These are phyloP conservation scores for Drosophila oshimai DNA, from an alignment of 1,140 invertebrate genomes.

Conservation along the genomic window DNA sequence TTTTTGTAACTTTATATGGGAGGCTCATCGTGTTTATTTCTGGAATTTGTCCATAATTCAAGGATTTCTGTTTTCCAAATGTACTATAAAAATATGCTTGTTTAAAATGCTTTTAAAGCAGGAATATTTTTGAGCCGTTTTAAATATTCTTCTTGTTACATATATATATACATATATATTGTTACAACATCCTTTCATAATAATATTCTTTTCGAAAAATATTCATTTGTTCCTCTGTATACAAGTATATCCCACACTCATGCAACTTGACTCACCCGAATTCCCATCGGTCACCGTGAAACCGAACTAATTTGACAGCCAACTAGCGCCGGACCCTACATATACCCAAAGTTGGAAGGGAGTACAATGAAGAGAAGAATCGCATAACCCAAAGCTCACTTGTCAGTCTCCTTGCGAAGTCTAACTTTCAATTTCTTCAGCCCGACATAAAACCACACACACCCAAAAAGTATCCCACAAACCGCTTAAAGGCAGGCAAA, in stretches of 20 bases:
- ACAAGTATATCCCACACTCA: neutral
- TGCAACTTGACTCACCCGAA: slow-evolving; percentile 18
- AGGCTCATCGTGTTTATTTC: no score
- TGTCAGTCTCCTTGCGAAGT: slow-evolving; percentile 45
- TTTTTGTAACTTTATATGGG: no score
- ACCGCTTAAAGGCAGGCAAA: slow-evolving; percentile 8
- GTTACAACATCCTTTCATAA: neutral
- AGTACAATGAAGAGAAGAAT: slow-evolving; percentile 11
- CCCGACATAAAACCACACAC: slow-evolving; percentile 1
- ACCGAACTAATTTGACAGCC: slow-evolving; percentile 72
- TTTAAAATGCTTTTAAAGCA: no score
- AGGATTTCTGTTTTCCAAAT: no score
- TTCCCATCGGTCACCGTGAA: slow-evolving; percentile 58
- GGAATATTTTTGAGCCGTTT: no score
- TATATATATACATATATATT: no score
- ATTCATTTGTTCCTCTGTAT: neutral
- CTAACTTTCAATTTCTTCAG: slow-evolving; percentile 63
- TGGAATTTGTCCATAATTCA: no score
- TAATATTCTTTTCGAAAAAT: neutral
- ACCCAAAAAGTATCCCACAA: slow-evolving; percentile 19
- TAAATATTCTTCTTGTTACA: neutral
- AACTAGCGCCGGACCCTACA: slow-evolving; percentile 60
- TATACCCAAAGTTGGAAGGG: neutral
- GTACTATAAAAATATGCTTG: no score
- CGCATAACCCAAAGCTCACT: slow-evolving; percentile 36